phyloP scores from a whole-genome alignment of 2,113 vertebrate genomes.

The Chlamydotis undulata region DNA sequence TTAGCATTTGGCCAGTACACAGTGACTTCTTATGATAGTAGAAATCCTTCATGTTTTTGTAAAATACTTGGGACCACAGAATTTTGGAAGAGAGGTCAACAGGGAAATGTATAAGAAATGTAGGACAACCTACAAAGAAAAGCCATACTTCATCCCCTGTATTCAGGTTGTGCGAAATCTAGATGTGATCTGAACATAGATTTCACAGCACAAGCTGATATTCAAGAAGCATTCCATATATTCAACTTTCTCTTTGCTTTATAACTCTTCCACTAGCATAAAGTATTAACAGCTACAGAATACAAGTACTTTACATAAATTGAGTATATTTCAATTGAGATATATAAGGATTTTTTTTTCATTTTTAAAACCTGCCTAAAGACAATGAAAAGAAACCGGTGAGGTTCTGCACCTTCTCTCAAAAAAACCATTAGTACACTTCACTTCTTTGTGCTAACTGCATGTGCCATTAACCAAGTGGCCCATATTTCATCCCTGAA shows the following conservation, averaged over 20 bases:
- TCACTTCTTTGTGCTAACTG: not conserved
- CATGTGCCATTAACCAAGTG: not conserved
- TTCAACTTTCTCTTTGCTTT: not conserved
- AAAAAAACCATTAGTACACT: not conserved
- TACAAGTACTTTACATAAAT: not conserved
- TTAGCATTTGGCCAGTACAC: not conserved
- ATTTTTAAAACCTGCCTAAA: not conserved
- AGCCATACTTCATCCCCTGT: not conserved
- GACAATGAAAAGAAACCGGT: not conserved
- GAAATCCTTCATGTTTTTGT: not conserved
- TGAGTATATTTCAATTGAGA: not conserved
- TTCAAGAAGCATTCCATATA: not conserved
- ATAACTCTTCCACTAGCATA: not conserved
- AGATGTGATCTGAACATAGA: not conserved
- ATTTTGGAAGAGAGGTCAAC: not conserved
- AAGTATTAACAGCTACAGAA: not conserved
- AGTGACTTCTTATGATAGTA: not conserved
- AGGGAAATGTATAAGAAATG: not conserved
- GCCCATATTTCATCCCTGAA: not conserved
- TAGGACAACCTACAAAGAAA: not conserved
- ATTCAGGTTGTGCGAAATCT: not conserved
- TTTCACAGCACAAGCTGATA: not conserved
- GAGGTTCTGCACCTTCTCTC: not conserved
- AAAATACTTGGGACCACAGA: not conserved
- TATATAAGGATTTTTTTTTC: not conserved